Evolutionary conservation across 2,113 vertebrate genomes (phyloP), one percentile per base, ranked within the genome.

Genomic region (Agelaius phoeniceus): DNA sequence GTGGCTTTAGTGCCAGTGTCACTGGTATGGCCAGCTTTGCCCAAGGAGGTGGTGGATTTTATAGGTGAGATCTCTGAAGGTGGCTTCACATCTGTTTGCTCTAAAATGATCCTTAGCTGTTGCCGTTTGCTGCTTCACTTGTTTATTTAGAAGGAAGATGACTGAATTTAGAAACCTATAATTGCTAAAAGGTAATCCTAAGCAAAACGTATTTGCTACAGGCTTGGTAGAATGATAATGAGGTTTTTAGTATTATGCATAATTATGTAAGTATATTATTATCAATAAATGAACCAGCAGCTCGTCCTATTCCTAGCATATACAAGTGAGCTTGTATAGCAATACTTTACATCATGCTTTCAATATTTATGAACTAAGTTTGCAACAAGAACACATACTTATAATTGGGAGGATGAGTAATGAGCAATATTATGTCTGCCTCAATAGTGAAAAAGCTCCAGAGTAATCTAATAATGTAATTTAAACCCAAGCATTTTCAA

Each of bases 311-410:
- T 90, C 18, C 68, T 84, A 69, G 46, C 48, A 51, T 54, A 31
- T 91, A 58, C 48, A 94, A 94, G 21, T 65, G 49, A 86, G 54
- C 81, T 85, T 52, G 35, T 90, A 35, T 54, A 85, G 69, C 33
- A 82, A 14, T 88, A 31, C 44, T 93, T 76, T 81, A 48, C 9
- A 15, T 94, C 76, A 39, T 4, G 10, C 21, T 94, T 97, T 93
- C 87, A 88, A 41, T 94, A 96, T 96, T 93, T 94, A 87, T 90
- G 68, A 91, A 41, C 26, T 72, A 81, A 67, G 48, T 80, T 89
- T 83, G 54, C 90, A 95, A 82, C 35, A 74, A 73, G 76, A 95
- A 78, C 68, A 87, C 89, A 61, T 72, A 79, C 79, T 91, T 61
- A 49, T 90, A 89, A 89, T 81, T 88, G 57, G 55, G 95, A 91